phyloP scores from a whole-genome alignment of 2,113 vertebrate genomes.

The Actenoides lindsayi region DNA sequence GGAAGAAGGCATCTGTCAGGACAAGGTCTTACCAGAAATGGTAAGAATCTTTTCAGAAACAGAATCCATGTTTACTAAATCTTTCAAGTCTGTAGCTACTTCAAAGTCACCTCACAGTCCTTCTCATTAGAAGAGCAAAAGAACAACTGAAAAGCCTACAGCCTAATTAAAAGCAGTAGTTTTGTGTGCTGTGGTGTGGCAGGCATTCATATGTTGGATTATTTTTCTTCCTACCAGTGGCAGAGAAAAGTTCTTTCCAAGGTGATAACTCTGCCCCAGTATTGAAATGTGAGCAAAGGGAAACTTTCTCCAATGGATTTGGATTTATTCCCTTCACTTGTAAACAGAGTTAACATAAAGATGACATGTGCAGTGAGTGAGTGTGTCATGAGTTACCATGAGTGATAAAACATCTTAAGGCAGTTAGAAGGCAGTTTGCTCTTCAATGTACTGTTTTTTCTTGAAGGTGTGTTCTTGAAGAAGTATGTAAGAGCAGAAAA shows the following conservation, averaged over 20 bases:
- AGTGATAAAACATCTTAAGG: not conserved
- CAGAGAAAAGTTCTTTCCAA: not conserved
- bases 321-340: not conserved
- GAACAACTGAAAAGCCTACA: not conserved
- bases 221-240: not conserved
- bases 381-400: not conserved
- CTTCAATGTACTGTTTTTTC: not conserved
- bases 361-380: not conserved
- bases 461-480: not conserved
- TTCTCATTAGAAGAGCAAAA: constrained; percentile 13
- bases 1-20: constrained; percentile 57
- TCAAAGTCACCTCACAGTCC: constrained; percentile 44
- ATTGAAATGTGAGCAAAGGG: not conserved
- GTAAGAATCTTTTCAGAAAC: not conserved
- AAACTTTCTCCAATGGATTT: not conserved
- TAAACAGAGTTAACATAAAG: not conserved
- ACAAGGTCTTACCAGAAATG: constrained; percentile 60
- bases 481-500: not conserved
- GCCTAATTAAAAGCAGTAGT: constrained; percentile 33
- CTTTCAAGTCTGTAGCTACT: constrained; percentile 54
- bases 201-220: not conserved
- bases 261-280: not conserved
- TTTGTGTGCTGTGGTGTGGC: not conserved
- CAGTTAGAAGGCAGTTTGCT: not conserved
- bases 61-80: constrained; percentile 60